A percentile compares a stretch with the other conserved stretches of the same genome.
These are phyloP conservation scores for Plecotus auritus DNA, from an alignment of 2,113 vertebrate species.

Conservation along the genomic window DNA sequence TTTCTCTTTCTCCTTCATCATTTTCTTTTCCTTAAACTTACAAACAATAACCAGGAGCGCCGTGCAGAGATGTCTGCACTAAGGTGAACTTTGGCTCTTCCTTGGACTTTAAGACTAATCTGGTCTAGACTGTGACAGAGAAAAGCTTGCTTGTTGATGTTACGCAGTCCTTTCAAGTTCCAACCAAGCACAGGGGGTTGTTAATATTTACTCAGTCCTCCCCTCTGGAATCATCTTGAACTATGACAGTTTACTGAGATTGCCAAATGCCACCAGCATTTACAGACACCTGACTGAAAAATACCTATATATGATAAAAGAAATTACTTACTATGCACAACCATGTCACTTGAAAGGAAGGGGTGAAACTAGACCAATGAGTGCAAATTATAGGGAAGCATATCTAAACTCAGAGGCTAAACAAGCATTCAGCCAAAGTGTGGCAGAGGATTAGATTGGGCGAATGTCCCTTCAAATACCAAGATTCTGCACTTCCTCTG, in stretches of 20 bases:
- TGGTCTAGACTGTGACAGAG: constrained; percentile 82
- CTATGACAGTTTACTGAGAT: constrained; percentile 67
- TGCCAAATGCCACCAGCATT: constrained; percentile 64
- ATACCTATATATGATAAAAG: not conserved
- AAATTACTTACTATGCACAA: constrained; percentile 14
- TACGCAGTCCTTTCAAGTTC: constrained; percentile 75
- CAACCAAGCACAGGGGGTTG: constrained; percentile 74
- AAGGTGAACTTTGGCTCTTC: constrained; percentile 91
- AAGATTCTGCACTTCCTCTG: not conserved
- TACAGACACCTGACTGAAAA: constrained; percentile 63
- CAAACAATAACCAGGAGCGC: constrained; percentile 44
- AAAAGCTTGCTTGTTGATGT: constrained; percentile 78
- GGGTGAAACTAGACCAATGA: not conserved
- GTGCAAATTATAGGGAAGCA: not conserved
- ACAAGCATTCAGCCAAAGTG: not conserved
- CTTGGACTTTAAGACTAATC: constrained; percentile 90
- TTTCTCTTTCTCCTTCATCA: constrained; percentile 81
- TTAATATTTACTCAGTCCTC: constrained; percentile 82
- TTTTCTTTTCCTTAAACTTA: constrained; percentile 70
- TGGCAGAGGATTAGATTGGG: not conserved
- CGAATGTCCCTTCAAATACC: not conserved
- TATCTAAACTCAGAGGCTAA: not conserved
- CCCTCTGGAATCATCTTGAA: constrained; percentile 76
- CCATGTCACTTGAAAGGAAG: not conserved
- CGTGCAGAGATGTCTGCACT: constrained; percentile 74